Percentiles rank a stretch among this genome's conserved stretches.
Evolutionary conservation across 1,140 invertebrate genomes (phyloP).

Genomic region (Argopecten irradians): DNA sequence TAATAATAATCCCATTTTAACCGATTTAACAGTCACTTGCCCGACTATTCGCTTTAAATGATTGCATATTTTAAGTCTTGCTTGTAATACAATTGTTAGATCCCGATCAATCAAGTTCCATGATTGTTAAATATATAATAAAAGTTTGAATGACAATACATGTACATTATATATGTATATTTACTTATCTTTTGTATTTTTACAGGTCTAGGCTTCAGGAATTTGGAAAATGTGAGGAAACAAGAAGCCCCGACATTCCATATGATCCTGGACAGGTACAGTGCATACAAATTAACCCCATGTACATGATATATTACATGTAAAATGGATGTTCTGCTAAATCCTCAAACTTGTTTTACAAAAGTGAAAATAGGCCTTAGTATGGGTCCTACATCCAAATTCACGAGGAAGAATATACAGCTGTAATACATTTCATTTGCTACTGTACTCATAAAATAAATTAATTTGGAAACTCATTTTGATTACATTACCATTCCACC

Average conservation of each 20-base stretch:
- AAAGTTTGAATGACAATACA: background rate
- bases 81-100: no score
- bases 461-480: background rate
- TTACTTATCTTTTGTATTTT: background rate
- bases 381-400: background rate
- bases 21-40: no score
- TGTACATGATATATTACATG: background rate
- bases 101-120: no score
- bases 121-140: background rate
- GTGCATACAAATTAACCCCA: background rate
- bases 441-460: background rate
- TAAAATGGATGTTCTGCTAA: background rate
- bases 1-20: no score
- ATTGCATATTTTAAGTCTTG: no score
- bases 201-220: background rate
- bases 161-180: background rate
- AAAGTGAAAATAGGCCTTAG: background rate
- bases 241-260: background rate
- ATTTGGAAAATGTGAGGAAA: conserved; percentile 31
- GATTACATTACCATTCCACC: background rate
- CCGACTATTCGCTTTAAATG: no score
- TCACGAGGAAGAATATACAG: background rate
- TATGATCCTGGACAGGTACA: conserved; percentile 29
- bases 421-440: background rate
- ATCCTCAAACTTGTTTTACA: background rate